Evolutionary conservation across 2,797 vertebrate species (phyloP).

Genomic region (Perodicticus potto): DNA sequence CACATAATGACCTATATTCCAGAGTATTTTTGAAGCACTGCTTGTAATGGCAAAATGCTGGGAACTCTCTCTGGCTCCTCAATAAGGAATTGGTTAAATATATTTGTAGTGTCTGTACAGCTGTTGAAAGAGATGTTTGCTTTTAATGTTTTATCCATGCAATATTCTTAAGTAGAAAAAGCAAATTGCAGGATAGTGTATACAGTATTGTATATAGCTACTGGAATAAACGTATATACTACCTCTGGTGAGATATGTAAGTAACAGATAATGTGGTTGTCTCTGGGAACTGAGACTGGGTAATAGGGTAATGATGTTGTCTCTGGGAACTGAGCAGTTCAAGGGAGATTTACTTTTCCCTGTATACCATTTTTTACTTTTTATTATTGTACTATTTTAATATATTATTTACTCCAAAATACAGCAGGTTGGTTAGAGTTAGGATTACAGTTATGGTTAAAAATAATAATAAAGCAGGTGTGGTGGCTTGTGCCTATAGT

Average conservation of each 20-base stretch:
- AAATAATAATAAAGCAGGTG: not conserved
- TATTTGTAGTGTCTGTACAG: not conserved
- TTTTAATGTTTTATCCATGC: not conserved
- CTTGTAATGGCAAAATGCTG: not conserved
- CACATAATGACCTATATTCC: not conserved
- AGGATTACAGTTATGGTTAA: too few species aligned
- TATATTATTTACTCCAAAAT: constrained; percentile 25
- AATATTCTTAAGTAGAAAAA: not conserved
- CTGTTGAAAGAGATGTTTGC: not conserved
- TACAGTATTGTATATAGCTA: not conserved
- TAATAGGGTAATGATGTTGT: not conserved
- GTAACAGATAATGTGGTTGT: not conserved
- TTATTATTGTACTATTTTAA: constrained; percentile 22
- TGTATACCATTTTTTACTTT: not conserved
- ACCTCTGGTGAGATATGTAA: not conserved
- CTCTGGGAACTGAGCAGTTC: not conserved
- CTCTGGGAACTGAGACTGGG: not conserved
- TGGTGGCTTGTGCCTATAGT: not conserved
- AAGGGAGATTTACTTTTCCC: constrained; percentile 31
- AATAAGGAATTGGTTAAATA: not conserved
- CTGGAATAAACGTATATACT: not conserved
- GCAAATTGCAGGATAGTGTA: not conserved
- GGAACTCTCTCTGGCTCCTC: not conserved
- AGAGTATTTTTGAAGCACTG: constrained; percentile 22
- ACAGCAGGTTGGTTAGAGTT: not conserved